Percentiles rank a stretch among this genome's conserved stretches.
These are phyloP conservation scores for Hassar affinis DNA, from an alignment of 2,113 vertebrate genomes.

Conservation along the genomic window DNA sequence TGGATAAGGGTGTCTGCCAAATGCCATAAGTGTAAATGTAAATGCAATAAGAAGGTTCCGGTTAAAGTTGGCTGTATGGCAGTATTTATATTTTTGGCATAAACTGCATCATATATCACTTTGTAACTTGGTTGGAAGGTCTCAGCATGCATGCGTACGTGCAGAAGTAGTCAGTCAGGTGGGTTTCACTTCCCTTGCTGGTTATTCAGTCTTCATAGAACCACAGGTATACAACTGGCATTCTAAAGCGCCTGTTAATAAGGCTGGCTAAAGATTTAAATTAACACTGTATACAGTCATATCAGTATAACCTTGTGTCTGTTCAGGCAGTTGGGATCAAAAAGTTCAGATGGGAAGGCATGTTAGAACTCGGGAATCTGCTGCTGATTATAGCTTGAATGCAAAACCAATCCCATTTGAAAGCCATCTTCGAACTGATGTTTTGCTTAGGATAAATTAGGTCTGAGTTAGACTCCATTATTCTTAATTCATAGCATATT, in stretches of 20 bases:
- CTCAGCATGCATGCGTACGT: too few relatives aligned
- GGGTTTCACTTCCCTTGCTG: neutral
- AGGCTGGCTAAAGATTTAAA: neutral
- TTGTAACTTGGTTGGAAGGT: neutral
- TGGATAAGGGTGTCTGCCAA: too few relatives aligned
- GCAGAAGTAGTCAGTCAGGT: neutral
- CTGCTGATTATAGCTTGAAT: constrained; percentile 25
- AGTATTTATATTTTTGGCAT: neutral
- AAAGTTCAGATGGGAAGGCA: neutral
- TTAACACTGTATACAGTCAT: neutral
- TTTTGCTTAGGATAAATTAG: constrained; percentile 28
- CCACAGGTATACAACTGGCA: neutral
- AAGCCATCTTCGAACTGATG: constrained; percentile 44
- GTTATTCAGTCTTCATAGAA: neutral
- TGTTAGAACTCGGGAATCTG: neutral
- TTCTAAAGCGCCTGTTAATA: neutral
- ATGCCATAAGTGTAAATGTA: too few relatives aligned
- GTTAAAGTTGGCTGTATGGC: neutral
- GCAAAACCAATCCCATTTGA: constrained; percentile 40
- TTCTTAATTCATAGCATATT: constrained; percentile 47
- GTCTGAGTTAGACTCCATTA: constrained; percentile 37
- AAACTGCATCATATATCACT: neutral
- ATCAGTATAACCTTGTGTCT: neutral
- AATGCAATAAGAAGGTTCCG: neutral
- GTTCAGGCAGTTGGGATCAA: neutral